phyloP scores from a whole-genome alignment of 2,113 vertebrate species.

The Brachyhypopomus occidentalis region DNA sequence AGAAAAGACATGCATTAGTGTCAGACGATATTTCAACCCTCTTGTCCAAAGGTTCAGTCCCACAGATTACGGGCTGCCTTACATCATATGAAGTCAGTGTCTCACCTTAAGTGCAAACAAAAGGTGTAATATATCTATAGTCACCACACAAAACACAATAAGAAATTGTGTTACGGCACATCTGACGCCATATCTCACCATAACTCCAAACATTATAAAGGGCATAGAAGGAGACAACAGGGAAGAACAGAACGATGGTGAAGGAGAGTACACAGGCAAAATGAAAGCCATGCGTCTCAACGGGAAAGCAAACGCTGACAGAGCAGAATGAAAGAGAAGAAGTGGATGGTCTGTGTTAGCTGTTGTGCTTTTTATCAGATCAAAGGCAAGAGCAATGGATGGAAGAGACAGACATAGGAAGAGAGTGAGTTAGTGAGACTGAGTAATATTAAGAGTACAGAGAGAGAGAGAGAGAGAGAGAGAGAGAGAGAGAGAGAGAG shows the following conservation, averaged over 20 bases:
- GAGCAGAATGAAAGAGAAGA: slow-evolving; percentile 43
- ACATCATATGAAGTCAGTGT: background rate
- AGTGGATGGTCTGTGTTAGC: slow-evolving; percentile 41
- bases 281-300: slow-evolving; percentile 62
- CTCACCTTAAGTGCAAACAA: background rate
- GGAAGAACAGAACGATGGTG: slow-evolving; percentile 41
- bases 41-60: background rate
- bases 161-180: background rate
- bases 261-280: slow-evolving; percentile 50
- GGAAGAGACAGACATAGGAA: background rate
- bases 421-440: slow-evolving; percentile 25
- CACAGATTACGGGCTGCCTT: background rate
- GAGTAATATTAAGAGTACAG: background rate
- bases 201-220: slow-evolving; percentile 6
- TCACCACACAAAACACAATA: background rate
- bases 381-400: slow-evolving; percentile 50
- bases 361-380: slow-evolving; percentile 46
- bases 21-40: background rate
- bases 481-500: slow-evolving; percentile 22
- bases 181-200: background rate
- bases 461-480: slow-evolving; percentile 29
- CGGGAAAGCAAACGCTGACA: background rate
- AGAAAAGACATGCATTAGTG: background rate
- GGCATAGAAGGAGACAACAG: slow-evolving; percentile 10
- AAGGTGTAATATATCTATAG: background rate